Evolutionary conservation across 2,888 invertebrate species (phyloP).

Genomic region (Perizoma affinitatum): DNA sequence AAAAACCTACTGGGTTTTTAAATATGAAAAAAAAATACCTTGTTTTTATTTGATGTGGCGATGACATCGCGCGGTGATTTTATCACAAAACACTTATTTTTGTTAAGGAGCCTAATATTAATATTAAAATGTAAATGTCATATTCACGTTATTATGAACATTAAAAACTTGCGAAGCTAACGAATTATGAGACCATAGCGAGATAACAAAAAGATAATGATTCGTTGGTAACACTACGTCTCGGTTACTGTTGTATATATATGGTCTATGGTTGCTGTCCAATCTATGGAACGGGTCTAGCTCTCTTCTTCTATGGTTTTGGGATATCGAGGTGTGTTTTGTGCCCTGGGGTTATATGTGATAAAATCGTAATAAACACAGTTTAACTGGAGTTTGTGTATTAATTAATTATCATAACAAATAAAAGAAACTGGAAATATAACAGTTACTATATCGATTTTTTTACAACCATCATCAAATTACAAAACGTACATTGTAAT

Average conservation of each 20-base stretch:
- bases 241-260: too few species aligned
- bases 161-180: conserved; percentile 4
- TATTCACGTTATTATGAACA: conserved; percentile 6
- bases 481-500: conserved; percentile 11
- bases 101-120: conserved; percentile 48
- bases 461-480: conserved; percentile 11
- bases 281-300: too few species aligned
- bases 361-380: too few species aligned
- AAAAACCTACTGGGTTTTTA: neutral
- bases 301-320: too few species aligned
- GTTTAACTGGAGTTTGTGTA: too few species aligned
- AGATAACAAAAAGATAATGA: conserved; percentile 13
- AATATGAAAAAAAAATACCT: conserved; percentile 10
- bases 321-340: too few species aligned
- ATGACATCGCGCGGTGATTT: conserved; percentile 56
- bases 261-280: too few species aligned
- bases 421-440: too few species aligned
- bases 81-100: conserved; percentile 54
- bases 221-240: too few species aligned
- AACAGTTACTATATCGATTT: neutral
- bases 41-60: conserved; percentile 47
- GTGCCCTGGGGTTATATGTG: too few species aligned
- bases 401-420: too few species aligned
- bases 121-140: conserved; percentile 20
- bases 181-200: conserved; percentile 15